A percentile compares a stretch with the other conserved stretches of the same genome.
Conservation (phyloP, 2,113 vertebrate genomes). For the Pelodiscus sinensis region DNA sequence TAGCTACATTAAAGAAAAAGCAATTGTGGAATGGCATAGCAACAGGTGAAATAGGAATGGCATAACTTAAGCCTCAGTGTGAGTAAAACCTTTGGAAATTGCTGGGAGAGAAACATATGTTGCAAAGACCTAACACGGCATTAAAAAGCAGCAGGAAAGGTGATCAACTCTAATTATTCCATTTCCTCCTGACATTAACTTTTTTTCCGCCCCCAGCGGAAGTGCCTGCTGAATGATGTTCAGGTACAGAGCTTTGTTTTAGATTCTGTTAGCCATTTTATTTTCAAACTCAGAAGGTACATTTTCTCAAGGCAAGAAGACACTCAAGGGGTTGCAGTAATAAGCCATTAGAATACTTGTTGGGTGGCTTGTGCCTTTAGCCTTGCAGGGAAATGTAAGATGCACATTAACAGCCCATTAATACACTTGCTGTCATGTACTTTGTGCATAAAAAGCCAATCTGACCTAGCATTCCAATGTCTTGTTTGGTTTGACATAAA, state of each 20-base stretch:
- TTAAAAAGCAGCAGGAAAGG: constrained; percentile 20
- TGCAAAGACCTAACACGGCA: not conserved
- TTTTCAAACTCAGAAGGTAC: constrained; percentile 25
- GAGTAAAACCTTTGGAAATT: constrained; percentile 16
- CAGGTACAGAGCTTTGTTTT: constrained; percentile 31
- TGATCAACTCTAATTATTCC: not conserved
- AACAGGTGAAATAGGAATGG: not conserved
- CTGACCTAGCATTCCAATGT: not conserved
- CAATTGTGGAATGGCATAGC: constrained; percentile 23
- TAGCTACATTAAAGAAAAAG: constrained; percentile 13
- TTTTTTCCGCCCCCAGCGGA: not conserved
- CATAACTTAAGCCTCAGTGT: not conserved
- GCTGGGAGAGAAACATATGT: not conserved
- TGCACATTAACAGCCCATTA: not conserved
- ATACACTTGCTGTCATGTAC: not conserved
- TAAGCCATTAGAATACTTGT: constrained; percentile 24
- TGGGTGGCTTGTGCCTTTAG: constrained; percentile 8
- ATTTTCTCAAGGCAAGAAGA: constrained; percentile 51
- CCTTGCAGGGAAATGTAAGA: not conserved
- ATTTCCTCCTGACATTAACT: not conserved
- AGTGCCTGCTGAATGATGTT: not conserved
- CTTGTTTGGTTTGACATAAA: not conserved
- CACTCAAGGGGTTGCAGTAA: constrained; percentile 43
- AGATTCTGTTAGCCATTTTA: constrained; percentile 40
- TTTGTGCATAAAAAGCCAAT: not conserved